Conservation (phyloP, 2,888 invertebrate genomes). For the Epirrita christyi region DNA sequence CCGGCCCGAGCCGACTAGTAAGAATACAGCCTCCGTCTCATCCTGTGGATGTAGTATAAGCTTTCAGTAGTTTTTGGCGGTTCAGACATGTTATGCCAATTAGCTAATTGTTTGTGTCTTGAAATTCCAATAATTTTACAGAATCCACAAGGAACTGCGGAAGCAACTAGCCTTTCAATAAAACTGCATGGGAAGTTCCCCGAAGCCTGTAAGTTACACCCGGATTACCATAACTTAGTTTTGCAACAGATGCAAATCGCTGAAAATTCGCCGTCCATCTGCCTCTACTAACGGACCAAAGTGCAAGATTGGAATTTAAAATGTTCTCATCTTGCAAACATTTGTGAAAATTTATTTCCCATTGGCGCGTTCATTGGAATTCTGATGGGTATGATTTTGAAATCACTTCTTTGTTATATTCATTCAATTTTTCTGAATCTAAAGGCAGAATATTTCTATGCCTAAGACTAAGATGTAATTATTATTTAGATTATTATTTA, state of each 20-base stretch:
- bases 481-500: too few relatives aligned
- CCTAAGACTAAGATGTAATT: too few relatives aligned
- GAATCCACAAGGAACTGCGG: neutral
- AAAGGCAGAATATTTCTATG: neutral
- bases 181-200: constrained; percentile 72
- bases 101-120: too few relatives aligned
- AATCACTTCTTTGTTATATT: constrained; percentile 7
- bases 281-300: constrained; percentile 63
- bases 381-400: constrained; percentile 31
- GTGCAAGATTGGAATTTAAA: constrained; percentile 75
- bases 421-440: neutral
- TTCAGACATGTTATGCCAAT: too few relatives aligned
- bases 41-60: too few relatives aligned
- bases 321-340: constrained; percentile 61
- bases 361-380: constrained; percentile 36
- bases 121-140: too few relatives aligned
- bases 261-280: constrained; percentile 69
- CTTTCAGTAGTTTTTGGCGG: too few relatives aligned
- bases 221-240: constrained; percentile 52
- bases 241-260: constrained; percentile 72
- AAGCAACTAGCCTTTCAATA: constrained; percentile 45
- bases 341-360: constrained; percentile 55
- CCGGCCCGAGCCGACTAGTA: too few relatives aligned
- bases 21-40: too few relatives aligned
- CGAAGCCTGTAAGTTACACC: constrained; percentile 64